Evolutionary conservation across 2,888 invertebrate genomes (phyloP), one percentile per base, ranked within the genome.

Genomic region (Norana najaformis): DNA sequence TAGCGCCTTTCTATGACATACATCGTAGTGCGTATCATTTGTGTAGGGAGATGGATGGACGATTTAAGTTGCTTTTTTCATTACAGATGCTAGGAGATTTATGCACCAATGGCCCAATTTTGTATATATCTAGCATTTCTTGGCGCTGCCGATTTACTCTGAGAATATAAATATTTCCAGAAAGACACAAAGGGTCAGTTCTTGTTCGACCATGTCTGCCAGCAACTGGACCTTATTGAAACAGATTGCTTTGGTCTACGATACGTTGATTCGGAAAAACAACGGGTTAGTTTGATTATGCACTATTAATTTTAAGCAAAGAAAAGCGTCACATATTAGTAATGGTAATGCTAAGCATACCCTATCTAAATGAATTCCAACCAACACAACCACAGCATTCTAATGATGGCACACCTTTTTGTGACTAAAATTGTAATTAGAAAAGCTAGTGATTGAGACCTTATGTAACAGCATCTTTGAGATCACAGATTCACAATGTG

Each of bases 181-280:
- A 97, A 97, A 95, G 97, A 97, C 94, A 97, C 97, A 94, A 96
- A 96, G 69, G 98, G 98, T 35, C 98, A 98, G 95, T 97, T 97
- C 92, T 95, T 98, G 92, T 95, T 98, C 94, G 98, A 98, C 95
- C 97, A 97, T 93, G 98, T 98, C 89, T 98, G 97, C 95, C 96
- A 97, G 93, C 97, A 98, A 95, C 96, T 99, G 93, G 98, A 98
- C 95, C 96, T 99, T 91, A 96, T 98, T 94, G 98, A 99, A 95
- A 98, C 98, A 89, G 97, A 98, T 92, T 99, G 98, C 95, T 99
- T 99, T 95, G 98, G 99, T 90, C 96, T 99, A 89, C 96, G 98
- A 92, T 99, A 97, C 95, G 96, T 98, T 91, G 98, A 98, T 95
- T 96, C 97, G 93, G 97, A 97, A 93, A 98, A 97, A 95, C 98